phyloP scores from a whole-genome alignment of 2,113 vertebrate genomes.

The Turdus rufiventris region DNA sequence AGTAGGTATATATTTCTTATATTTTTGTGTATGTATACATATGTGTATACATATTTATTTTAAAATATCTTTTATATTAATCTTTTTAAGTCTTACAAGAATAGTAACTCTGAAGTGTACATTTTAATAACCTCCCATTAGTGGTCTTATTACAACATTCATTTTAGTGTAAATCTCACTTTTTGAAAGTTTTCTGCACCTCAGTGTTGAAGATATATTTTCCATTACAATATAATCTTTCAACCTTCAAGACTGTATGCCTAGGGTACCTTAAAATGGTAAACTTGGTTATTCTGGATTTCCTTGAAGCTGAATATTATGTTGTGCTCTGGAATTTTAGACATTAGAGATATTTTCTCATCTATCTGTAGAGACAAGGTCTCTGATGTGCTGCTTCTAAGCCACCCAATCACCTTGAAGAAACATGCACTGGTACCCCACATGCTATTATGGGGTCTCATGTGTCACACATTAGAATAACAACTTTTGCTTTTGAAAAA shows the following conservation, averaged over 20 bases:
- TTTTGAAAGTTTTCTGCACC: neutral
- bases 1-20: neutral
- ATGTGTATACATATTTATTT: too few species aligned
- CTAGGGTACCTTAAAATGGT: neutral
- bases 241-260: neutral
- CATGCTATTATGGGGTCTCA: neutral
- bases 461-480: neutral
- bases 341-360: neutral
- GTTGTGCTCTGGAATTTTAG: neutral
- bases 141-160: neutral
- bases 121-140: neutral
- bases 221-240: neutral
- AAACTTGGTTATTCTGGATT: neutral
- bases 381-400: neutral
- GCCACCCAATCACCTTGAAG: neutral
- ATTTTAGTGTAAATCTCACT: neutral
- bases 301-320: neutral
- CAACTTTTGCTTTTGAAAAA: slow-evolving; percentile 4
- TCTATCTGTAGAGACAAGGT: neutral
- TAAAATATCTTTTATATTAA: too few species aligned
- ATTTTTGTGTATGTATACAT: fast-evolving
- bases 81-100: neutral
- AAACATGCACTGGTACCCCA: neutral
- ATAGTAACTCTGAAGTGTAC: neutral
- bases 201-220: neutral